Evolutionary conservation across 2,797 vertebrate genomes (phyloP).

Genomic region (Ptychobarbus kaznakovi): DNA sequence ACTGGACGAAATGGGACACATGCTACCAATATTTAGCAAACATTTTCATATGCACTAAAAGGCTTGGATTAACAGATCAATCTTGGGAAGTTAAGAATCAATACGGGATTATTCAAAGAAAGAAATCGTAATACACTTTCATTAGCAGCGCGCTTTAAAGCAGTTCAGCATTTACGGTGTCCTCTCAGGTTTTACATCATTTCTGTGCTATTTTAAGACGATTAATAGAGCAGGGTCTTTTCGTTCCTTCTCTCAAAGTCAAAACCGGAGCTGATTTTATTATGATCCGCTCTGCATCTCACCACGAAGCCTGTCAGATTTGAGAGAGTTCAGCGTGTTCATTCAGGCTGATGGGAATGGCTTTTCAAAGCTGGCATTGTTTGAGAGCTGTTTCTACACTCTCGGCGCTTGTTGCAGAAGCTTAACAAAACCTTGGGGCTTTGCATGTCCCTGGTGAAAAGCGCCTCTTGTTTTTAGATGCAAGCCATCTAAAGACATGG

Average conservation of each 20-base stretch:
- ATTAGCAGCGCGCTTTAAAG: slow-evolving; percentile 8
- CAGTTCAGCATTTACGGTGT: slow-evolving; percentile 25
- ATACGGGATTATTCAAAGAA: background rate
- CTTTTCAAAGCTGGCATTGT: slow-evolving; percentile 8
- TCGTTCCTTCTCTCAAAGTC: slow-evolving; percentile 45
- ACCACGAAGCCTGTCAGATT: slow-evolving; percentile 36
- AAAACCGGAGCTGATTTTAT: slow-evolving; percentile 37
- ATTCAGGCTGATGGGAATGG: slow-evolving; percentile 2
- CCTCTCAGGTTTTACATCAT: slow-evolving; percentile 54
- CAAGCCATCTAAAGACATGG: slow-evolving; percentile 24
- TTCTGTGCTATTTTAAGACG: slow-evolving; percentile 67
- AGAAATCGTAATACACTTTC: background rate
- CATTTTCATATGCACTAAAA: background rate
- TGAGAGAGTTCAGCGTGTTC: slow-evolving; percentile 33
- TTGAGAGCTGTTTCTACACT: background rate
- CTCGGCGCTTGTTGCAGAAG: background rate
- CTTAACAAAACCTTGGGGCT: slow-evolving; percentile 33
- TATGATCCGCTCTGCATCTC: slow-evolving; percentile 51
- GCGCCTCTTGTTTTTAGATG: slow-evolving; percentile 36
- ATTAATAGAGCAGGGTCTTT: slow-evolving; percentile 58
- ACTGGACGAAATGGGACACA: background rate
- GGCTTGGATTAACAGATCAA: slow-evolving; percentile 1
- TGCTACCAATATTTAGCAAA: background rate
- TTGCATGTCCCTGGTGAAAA: slow-evolving; percentile 38
- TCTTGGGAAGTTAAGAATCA: background rate